These are phyloP conservation scores for Muscidifurax raptorellus DNA, from an alignment of 1,140 invertebrate genomes.

Conservation along the genomic window DNA sequence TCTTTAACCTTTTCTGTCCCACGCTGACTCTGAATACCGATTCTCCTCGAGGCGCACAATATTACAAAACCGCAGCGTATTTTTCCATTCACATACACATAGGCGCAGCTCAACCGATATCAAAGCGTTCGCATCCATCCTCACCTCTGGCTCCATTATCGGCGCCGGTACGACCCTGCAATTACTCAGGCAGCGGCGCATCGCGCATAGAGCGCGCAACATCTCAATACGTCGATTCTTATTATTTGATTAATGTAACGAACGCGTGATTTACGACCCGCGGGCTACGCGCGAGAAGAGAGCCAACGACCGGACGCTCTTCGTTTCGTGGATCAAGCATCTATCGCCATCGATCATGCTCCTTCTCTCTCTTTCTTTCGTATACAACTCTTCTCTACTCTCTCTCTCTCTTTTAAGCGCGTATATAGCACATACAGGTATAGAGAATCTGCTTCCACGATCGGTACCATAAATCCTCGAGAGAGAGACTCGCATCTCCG, in stretches of 20 bases:
- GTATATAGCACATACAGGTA: neutral
- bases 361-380: neutral
- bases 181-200: conserved; percentile 15
- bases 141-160: neutral
- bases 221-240: conserved; percentile 35
- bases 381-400: conserved; percentile 31
- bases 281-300: neutral
- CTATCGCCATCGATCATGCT: conserved; percentile 61
- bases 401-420: neutral
- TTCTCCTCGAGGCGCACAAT: neutral
- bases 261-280: conserved; percentile 41
- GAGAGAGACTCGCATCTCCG: neutral
- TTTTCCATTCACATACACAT: neutral
- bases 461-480: conserved; percentile 43
- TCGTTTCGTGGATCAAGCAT: conserved; percentile 52
- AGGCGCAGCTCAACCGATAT: neutral
- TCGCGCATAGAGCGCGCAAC: conserved; percentile 15
- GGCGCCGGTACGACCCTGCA: neutral
- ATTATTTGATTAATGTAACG: conserved; percentile 49
- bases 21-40: neutral
- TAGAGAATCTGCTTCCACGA: conserved; percentile 34
- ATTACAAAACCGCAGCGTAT: neutral
- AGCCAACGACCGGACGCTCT: conserved; percentile 19
- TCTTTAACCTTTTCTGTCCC: too few relatives aligned
- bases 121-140: conserved; percentile 13